These are phyloP conservation scores for Artibeus lituratus DNA, from an alignment of 2,797 vertebrate genomes.

Conservation along the genomic window DNA sequence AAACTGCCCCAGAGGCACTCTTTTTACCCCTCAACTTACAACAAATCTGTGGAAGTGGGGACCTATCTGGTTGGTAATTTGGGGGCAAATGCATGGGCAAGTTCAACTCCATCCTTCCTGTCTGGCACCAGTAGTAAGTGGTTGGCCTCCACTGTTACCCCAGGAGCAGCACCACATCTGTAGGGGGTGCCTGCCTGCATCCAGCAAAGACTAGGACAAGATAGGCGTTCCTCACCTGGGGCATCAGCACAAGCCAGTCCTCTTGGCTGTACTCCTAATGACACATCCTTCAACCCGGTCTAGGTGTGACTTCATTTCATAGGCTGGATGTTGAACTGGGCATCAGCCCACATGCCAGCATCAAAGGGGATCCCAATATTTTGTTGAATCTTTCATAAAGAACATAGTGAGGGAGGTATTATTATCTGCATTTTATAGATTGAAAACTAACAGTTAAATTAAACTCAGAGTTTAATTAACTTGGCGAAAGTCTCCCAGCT, in stretches of 20 bases:
- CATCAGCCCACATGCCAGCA: too few relatives aligned
- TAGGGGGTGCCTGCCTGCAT: background rate
- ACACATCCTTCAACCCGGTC: background rate
- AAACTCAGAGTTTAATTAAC: background rate
- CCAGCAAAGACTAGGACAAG: background rate
- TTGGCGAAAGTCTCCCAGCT: background rate
- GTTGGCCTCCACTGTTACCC: background rate
- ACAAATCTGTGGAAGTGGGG: background rate
- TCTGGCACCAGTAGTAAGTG: too few relatives aligned
- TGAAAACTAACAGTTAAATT: background rate
- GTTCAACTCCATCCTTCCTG: background rate
- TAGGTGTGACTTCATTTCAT: background rate
- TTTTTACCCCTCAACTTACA: background rate
- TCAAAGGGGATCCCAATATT: background rate
- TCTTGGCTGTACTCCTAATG: rapidly evolving
- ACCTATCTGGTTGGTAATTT: background rate
- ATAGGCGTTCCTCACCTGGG: background rate
- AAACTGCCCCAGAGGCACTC: background rate
- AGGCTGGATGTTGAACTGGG: background rate
- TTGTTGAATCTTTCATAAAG: background rate
- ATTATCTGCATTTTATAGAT: background rate
- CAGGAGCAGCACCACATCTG: background rate
- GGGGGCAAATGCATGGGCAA: background rate
- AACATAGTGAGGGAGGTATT: background rate
- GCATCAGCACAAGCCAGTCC: background rate